Base-by-base conservation (phyloP, 2,797 vertebrate species). In the Atherinosoma microstoma region DNA sequence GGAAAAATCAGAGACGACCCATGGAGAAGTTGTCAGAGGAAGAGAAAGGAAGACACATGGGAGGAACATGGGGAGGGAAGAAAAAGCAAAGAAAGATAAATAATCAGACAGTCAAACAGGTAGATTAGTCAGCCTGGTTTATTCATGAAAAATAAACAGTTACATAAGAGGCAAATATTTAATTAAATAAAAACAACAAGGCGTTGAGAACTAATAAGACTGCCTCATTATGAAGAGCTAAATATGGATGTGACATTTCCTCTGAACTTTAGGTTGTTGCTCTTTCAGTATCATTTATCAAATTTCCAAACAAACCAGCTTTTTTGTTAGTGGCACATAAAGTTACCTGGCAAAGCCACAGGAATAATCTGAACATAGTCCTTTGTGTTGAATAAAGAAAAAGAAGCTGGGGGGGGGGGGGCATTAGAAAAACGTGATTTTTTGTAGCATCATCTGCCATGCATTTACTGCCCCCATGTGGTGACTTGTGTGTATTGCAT, bases 381-480 rank as follows among this genome's bases (percentile, higher is more conserved):
- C 3, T 70, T 34, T 71, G 3, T 0, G 6, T 11, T 76, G 1
- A 67, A 58, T 62, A 32, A 20, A n/a, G 1, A 7, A 4, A 29
- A 24, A 30, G 15, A 3, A 40, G 49, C 12, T 38, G 24, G 2
- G 40, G 13, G 20, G 53, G 6, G 42, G 11, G 27, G 15, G 59
- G 6, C 11, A 45, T 27, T 0, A 42, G 42, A 24, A 58, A 34
- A 16, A 18, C 36, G 0, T 20, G 4, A 38, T 27, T 35, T 32
- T 24, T 5, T 34, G 18, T 3, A 3, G n/a, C 35, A 58, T 73
- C 7, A n/a, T 80, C 27, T 85, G 51, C 73, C 30, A 81, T 87
- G 90, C 60, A 59, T 78, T 73, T 89, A 90, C 87, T 90, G 93
- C 91, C 92, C 87, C 64, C 92, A 38, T 70, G 73, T 73, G 92